phyloP scores from a whole-genome alignment of 2,113 vertebrate species.

The Varanus komodoensis region DNA sequence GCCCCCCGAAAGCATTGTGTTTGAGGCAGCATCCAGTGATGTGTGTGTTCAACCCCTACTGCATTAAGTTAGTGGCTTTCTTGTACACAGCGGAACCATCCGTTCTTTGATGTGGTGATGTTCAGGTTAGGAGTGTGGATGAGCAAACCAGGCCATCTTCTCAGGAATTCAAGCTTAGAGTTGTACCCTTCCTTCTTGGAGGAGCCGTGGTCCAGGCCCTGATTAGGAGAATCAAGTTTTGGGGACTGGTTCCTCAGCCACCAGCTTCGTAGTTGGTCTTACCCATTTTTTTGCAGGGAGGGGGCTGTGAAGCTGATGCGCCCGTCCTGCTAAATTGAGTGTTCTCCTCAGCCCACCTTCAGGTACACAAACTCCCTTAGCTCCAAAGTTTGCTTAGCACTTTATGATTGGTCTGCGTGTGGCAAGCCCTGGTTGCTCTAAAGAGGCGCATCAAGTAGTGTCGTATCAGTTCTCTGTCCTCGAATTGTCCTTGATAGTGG shows the following conservation, averaged over 20 bases:
- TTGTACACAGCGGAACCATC: too few relatives aligned
- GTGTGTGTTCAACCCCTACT: neutral
- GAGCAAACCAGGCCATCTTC: neutral
- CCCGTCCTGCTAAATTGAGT: too few relatives aligned
- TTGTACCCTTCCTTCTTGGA: neutral
- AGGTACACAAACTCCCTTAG: too few relatives aligned
- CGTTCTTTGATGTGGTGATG: neutral
- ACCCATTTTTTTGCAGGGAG: too few relatives aligned
- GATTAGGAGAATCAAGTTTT: neutral
- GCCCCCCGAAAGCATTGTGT: neutral
- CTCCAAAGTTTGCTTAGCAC: too few relatives aligned
- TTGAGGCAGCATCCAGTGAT: neutral
- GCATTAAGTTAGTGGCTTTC: neutral
- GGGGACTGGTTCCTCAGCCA: neutral
- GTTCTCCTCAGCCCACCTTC: too few relatives aligned
- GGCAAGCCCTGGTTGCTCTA: neutral
- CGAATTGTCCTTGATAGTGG: too few relatives aligned
- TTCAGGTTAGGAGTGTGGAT: neutral
- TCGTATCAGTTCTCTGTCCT: too few relatives aligned
- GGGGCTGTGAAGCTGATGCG: too few relatives aligned
- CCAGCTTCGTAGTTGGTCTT: neutral
- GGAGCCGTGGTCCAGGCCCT: neutral
- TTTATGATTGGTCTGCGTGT: neutral
- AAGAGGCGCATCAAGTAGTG: too few relatives aligned
- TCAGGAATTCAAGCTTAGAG: neutral